A percentile compares a stretch with the other conserved stretches of the same genome.
phyloP scores from a whole-genome alignment of 2,797 vertebrate species.

The Phrynocephalus vlangalii region DNA sequence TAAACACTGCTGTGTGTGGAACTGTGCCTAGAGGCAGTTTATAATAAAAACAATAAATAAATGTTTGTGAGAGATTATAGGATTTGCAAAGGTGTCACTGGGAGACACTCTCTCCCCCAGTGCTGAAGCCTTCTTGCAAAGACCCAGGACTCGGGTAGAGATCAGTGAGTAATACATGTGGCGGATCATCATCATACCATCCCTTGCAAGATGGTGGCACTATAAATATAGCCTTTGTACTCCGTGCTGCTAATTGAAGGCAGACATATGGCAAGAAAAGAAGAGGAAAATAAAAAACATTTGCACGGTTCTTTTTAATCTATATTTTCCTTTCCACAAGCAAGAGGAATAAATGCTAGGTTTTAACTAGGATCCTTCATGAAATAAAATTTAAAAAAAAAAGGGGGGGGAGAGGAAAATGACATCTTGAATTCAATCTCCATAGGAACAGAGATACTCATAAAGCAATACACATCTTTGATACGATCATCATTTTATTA shows the following conservation, averaged over 20 bases:
- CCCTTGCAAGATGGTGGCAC: slow-evolving; percentile 48
- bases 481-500: slow-evolving; percentile 63
- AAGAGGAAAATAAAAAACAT: slow-evolving; percentile 88
- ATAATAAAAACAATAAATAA: slow-evolving; percentile 9
- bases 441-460: slow-evolving; percentile 56
- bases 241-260: slow-evolving; percentile 86
- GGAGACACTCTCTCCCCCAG: neutral
- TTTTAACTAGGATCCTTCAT: slow-evolving; percentile 47
- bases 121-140: neutral
- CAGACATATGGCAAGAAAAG: slow-evolving; percentile 81
- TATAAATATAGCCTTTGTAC: slow-evolving; percentile 79
- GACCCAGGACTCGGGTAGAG: neutral
- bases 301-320: slow-evolving; percentile 86
- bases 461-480: slow-evolving; percentile 69
- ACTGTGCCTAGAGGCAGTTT: neutral
- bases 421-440: slow-evolving; percentile 49
- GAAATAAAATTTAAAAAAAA: slow-evolving; percentile 33
- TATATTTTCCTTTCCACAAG: slow-evolving; percentile 69
- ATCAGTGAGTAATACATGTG: neutral
- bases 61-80: neutral
- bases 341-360: slow-evolving; percentile 72
- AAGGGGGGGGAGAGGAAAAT: slow-evolving; percentile 47
- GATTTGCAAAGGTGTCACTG: slow-evolving; percentile 12
- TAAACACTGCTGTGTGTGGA: neutral
- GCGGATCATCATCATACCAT: neutral